phyloP scores from a whole-genome alignment of 1,140 invertebrate species.

The Calephelis virginiensis region DNA sequence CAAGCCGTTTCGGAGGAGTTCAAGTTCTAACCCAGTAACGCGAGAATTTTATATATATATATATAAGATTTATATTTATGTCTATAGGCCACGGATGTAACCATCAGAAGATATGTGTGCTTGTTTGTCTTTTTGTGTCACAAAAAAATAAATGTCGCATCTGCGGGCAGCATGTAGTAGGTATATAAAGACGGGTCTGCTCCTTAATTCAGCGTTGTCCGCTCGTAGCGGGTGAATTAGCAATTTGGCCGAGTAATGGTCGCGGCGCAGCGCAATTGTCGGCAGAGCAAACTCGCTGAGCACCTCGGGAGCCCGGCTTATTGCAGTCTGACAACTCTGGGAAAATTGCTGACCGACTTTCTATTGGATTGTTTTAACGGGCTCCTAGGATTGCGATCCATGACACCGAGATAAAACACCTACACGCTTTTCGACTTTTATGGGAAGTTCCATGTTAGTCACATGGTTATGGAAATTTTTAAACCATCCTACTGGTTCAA shows the following conservation, averaged over 20 bases:
- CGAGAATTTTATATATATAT: too few relatives aligned
- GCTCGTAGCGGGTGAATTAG: slow-evolving; percentile 25
- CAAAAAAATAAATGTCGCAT: too few relatives aligned
- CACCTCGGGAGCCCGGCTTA: slow-evolving; percentile 11
- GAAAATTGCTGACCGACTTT: slow-evolving; percentile 10
- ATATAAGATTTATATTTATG: too few relatives aligned
- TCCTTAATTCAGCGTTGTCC: slow-evolving; percentile 6
- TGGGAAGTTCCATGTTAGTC: background rate
- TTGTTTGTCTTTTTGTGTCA: too few relatives aligned
- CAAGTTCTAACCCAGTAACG: too few relatives aligned
- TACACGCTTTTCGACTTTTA: background rate
- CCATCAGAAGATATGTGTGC: too few relatives aligned
- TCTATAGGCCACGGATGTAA: too few relatives aligned
- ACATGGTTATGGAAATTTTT: too few relatives aligned
- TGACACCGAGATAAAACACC: background rate
- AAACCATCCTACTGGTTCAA: too few relatives aligned
- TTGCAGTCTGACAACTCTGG: slow-evolving; percentile 9
- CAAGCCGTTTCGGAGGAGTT: too few relatives aligned
- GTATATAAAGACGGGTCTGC: slow-evolving; percentile 2
- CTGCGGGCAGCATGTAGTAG: too few relatives aligned
- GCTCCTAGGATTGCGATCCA: background rate
- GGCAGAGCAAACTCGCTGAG: slow-evolving; percentile 19
- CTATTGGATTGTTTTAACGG: background rate
- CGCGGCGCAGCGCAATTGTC: slow-evolving; percentile 18
- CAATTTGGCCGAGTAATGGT: slow-evolving; percentile 33